These are phyloP conservation scores for Mystacides longicornis DNA, from an alignment of 2,888 invertebrate species.

Conservation along the genomic window DNA sequence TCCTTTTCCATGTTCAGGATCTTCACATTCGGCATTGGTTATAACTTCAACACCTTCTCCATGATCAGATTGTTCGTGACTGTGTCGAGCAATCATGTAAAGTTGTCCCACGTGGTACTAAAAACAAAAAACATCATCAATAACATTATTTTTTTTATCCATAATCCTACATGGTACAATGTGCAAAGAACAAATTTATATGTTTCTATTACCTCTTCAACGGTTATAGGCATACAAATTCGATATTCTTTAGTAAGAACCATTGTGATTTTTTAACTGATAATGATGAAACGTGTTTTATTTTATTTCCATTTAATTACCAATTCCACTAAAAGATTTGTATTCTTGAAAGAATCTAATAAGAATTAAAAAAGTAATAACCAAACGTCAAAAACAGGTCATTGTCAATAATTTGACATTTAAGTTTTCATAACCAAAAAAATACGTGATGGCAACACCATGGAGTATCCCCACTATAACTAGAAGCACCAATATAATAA, in stretches of 20 bases:
- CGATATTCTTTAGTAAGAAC: conserved; percentile 82
- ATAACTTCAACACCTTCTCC: conserved; percentile 91
- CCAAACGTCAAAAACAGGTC: too few species aligned
- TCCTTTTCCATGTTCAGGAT: conserved; percentile 73
- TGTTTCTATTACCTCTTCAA: conserved; percentile 67
- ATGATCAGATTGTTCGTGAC: conserved; percentile 81
- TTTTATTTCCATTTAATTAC: too few species aligned
- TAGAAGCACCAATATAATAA: too few species aligned
- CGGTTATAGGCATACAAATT: conserved; percentile 87
- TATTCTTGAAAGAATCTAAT: too few species aligned
- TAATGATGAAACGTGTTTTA: too few species aligned
- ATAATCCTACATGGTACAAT: not conserved
- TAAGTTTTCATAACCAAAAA: too few species aligned
- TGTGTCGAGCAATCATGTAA: conserved; percentile 92
- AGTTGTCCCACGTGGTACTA: conserved; percentile 88
- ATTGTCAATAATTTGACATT: too few species aligned
- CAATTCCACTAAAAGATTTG: too few species aligned
- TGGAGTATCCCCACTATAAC: too few species aligned
- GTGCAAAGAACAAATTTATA: not conserved
- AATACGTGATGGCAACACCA: too few species aligned
- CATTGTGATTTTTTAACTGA: too few species aligned
- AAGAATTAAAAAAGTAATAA: too few species aligned
- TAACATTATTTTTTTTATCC: not conserved
- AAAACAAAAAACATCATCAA: conserved; percentile 29
- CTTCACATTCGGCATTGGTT: conserved; percentile 71